phyloP scores from a whole-genome alignment of 2,797 vertebrate genomes.

The Tiaroga cobitis region DNA sequence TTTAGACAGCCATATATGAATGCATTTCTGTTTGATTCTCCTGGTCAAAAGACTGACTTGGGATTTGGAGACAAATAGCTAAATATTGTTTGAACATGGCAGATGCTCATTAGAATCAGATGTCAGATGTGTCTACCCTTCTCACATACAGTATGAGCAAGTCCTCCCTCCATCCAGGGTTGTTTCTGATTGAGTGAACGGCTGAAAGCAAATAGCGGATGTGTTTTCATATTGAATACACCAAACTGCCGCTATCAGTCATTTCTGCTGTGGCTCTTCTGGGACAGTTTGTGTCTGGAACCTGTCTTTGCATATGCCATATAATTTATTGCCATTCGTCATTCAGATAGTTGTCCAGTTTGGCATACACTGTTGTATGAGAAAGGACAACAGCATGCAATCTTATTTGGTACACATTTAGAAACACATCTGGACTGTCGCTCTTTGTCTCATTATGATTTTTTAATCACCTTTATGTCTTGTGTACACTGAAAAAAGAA shows the following conservation, averaged over 20 bases:
- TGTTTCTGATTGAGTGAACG: slow-evolving; percentile 3
- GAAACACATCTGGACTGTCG: background rate
- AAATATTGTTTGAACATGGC: slow-evolving; percentile 41
- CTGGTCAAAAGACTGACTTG: slow-evolving; percentile 23
- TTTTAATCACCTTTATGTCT: background rate
- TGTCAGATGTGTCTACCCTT: slow-evolving; percentile 1
- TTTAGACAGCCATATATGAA: slow-evolving; percentile 9
- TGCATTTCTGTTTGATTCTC: slow-evolving; percentile 10
- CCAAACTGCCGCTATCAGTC: slow-evolving; percentile 50
- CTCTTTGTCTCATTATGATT: background rate
- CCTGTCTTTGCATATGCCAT: slow-evolving; percentile 33
- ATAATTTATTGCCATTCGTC: slow-evolving; percentile 11
- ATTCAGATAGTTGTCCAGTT: slow-evolving; percentile 10
- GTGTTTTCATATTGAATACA: slow-evolving; percentile 44
- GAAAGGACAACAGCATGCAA: background rate
- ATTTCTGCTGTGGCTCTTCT: slow-evolving; percentile 4
- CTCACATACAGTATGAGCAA: background rate
- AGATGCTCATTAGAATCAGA: slow-evolving; percentile 46
- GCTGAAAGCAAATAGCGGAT: slow-evolving; percentile 29
- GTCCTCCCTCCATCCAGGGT: background rate
- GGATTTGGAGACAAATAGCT: slow-evolving; percentile 26
- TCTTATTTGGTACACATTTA: background rate
- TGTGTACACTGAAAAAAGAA: background rate
- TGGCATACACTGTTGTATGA: background rate
- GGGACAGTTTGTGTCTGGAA: slow-evolving; percentile 25